Conservation (phyloP, 2,888 invertebrate genomes). For the Oasisia sp. region DNA sequence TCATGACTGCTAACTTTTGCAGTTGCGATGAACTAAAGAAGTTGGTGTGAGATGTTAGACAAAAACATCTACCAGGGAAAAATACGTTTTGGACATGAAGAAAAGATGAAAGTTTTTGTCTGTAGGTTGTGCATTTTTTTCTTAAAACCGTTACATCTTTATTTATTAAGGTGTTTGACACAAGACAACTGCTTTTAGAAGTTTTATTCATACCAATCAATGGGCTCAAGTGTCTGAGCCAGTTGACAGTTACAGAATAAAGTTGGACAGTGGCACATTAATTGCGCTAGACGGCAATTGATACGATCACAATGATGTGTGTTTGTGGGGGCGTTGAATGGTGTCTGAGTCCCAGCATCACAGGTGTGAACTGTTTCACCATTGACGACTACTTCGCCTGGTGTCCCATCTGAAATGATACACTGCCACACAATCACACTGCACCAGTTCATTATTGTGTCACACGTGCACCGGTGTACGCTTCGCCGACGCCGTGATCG, state of each 20-base stretch:
- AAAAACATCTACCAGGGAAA: too few relatives aligned
- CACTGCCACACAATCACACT: neutral
- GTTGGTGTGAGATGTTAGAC: too few relatives aligned
- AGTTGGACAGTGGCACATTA: neutral
- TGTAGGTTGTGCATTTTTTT: too few relatives aligned
- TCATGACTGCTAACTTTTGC: too few relatives aligned
- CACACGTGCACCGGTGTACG: neutral
- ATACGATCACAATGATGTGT: neutral
- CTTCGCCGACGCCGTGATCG: neutral
- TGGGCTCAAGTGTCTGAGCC: neutral
- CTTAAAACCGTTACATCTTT: neutral
- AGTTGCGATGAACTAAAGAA: too few relatives aligned
- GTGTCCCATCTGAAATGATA: slow-evolving; percentile 7
- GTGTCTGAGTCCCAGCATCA: neutral
- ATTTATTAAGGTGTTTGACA: neutral
- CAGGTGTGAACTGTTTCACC: neutral
- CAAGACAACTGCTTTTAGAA: neutral
- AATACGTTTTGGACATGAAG: too few relatives aligned
- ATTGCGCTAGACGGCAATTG: neutral
- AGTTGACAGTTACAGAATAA: neutral
- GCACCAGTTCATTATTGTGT: neutral
- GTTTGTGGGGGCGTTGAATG: neutral
- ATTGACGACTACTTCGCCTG: neutral
- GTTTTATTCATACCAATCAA: neutral
- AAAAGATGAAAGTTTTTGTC: too few relatives aligned